Evolutionary conservation across 2,888 invertebrate species (phyloP), one percentile per base, ranked within the genome.

Genomic region (Caenorhabditis zanzibari): DNA sequence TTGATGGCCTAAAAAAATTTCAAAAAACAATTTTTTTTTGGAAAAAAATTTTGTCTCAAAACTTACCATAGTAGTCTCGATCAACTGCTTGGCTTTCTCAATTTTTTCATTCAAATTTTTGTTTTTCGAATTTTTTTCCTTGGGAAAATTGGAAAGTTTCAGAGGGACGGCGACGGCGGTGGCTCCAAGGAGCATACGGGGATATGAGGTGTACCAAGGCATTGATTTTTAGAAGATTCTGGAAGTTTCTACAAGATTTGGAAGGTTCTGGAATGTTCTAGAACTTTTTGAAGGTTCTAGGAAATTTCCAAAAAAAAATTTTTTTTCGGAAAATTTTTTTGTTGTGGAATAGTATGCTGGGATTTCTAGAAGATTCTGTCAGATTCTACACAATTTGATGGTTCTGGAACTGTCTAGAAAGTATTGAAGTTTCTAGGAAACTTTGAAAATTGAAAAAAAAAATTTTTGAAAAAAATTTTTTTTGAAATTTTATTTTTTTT

Each of bases 1-100:
- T 88, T 84, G 69, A 92, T 92, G 69, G 91, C 91, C 93, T 93
- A 64, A 68, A 84, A 64, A n/a, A 64, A 16, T 28, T 26, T n/a
- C n/a, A n/a, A n/a, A n/a, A n/a, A n/a, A n/a, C n/a, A n/a, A 28
- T n/a, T 24, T 47, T 28, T 28, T 47, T 49, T 28, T 47, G 9
- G 32, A 6, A 28, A 16, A 41, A 47, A n/a, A 16, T 19, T 6
- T 19, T 41, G 7, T 28, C n/a, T 2, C 7, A n/a, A 26, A 9
- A 54, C 38, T 19, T 54, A 81, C 72, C 80, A 80, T 82, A 12
- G 79, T 71, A 10, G 52, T 74, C n/a, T 69, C 41, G 24, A 81
- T 35, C 41, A 74, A 22, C 2, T 63, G 22, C 16, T 19, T 14
- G 2, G 85, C 82, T 58, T 80, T 68, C 14, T 32, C 9, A 5